Evolutionary conservation across 2,888 invertebrate species (phyloP).

Genomic region (Busseola fusca): DNA sequence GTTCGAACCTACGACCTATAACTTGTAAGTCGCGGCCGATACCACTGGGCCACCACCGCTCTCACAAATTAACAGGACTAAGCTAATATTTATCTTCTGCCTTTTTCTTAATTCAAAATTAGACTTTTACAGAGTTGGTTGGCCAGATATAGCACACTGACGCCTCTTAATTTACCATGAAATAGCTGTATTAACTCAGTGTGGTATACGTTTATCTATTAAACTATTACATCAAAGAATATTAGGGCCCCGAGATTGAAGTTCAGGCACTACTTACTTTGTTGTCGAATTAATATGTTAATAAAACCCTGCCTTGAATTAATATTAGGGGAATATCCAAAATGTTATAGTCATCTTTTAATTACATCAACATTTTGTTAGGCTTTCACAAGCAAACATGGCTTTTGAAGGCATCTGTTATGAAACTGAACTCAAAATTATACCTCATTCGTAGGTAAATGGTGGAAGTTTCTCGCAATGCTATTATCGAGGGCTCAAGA

Average conservation of each 20-base stretch:
- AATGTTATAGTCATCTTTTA: slow-evolving; percentile 4
- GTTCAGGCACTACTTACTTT: slow-evolving; percentile 22
- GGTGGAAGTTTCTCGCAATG: slow-evolving; percentile 70
- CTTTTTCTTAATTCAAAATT: too few relatives aligned
- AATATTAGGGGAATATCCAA: slow-evolving; percentile 17
- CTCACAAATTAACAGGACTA: too few relatives aligned
- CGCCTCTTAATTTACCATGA: slow-evolving; percentile 10
- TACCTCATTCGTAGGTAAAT: slow-evolving; percentile 69
- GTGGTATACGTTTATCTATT: slow-evolving; percentile 15
- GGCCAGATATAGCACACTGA: slow-evolving; percentile 7
- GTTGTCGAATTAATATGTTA: slow-evolving; percentile 39
- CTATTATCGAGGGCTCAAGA: slow-evolving; percentile 68
- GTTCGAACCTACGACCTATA: too few relatives aligned
- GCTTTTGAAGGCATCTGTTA: slow-evolving; percentile 39
- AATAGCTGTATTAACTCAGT: slow-evolving; percentile 16
- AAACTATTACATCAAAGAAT: slow-evolving; percentile 33
- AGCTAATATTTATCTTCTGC: too few relatives aligned
- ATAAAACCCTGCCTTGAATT: slow-evolving; percentile 33
- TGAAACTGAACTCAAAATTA: slow-evolving; percentile 65
- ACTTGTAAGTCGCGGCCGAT: too few relatives aligned
- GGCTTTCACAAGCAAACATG: slow-evolving; percentile 4
- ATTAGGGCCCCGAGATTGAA: slow-evolving; percentile 43
- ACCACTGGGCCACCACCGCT: too few relatives aligned
- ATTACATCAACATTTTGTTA: slow-evolving; percentile 14
- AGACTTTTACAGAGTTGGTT: too few relatives aligned